Evolutionary conservation across 2,888 invertebrate genomes (phyloP).

Genomic region (Chromoteleia sp.): DNA sequence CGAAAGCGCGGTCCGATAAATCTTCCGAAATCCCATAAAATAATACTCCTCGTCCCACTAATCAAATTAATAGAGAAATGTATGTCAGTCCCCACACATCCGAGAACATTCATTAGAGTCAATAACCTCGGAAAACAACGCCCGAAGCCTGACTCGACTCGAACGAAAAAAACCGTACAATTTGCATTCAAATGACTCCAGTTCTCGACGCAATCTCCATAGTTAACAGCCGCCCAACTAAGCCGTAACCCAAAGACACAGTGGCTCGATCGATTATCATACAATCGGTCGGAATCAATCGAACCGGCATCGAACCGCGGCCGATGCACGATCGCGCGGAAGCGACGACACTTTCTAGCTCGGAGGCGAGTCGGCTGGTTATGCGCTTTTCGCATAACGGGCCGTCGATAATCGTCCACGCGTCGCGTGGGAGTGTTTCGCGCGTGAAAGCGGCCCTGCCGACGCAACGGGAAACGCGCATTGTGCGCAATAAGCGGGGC

Average conservation of each 20-base stretch:
- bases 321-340: not conserved
- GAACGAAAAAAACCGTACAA: no score
- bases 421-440: constrained; percentile 40
- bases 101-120: constrained; percentile 1
- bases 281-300: constrained; percentile 15
- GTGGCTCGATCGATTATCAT: constrained; percentile 11
- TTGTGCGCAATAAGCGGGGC: constrained; percentile 21
- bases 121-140: constrained; percentile 16
- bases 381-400: constrained; percentile 38
- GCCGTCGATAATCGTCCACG: constrained; percentile 30
- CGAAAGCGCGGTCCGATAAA: constrained; percentile 1
- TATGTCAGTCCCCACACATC: not conserved
- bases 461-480: constrained; percentile 39
- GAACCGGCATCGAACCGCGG: constrained; percentile 1
- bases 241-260: not conserved
- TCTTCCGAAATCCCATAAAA: not conserved
- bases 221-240: not conserved
- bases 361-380: constrained; percentile 36
- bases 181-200: no score
- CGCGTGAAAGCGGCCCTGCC: constrained; percentile 48
- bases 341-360: constrained; percentile 44
- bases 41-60: not conserved
- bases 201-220: not conserved
- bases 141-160: not conserved
- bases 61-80: constrained; percentile 20